Evolutionary conservation across 2,888 invertebrate genomes (phyloP).

Genomic region (Plagodis dolabraria): DNA sequence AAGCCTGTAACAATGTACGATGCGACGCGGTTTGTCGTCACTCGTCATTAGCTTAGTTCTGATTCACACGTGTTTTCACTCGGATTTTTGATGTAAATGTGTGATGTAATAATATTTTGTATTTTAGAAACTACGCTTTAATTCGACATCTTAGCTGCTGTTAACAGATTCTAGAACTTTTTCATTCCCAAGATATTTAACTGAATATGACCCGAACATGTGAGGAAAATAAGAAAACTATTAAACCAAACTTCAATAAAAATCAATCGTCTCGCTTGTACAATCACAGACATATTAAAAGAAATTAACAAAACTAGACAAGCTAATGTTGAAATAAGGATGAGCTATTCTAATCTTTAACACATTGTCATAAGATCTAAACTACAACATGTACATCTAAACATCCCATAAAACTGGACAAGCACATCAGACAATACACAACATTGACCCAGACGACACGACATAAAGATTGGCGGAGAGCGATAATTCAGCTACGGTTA

Average conservation of each 20-base stretch:
- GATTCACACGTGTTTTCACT: too few relatives aligned
- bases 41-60: too few relatives aligned
- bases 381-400: conserved; percentile 2
- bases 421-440: conserved; percentile 23
- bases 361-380: conserved; percentile 6
- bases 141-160: too few relatives aligned
- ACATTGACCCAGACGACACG: conserved; percentile 34
- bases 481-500: conserved; percentile 29
- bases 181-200: too few relatives aligned
- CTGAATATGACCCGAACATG: too few relatives aligned
- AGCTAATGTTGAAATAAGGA: conserved; percentile 1
- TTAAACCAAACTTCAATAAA: neutral
- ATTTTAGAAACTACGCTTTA: too few relatives aligned
- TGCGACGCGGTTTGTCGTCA: too few relatives aligned
- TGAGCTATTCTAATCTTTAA: conserved; percentile 17
- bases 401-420: conserved; percentile 13
- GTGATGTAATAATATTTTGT: too few relatives aligned
- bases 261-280: conserved; percentile 12
- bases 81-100: too few relatives aligned
- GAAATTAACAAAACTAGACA: conserved; percentile 9
- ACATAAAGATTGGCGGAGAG: conserved; percentile 24
- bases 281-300: conserved; percentile 3
- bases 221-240: too few relatives aligned
- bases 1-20: too few relatives aligned
- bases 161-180: too few relatives aligned